These are phyloP conservation scores for Lysandra coridon DNA, from an alignment of 2,888 invertebrate genomes.

Conservation along the genomic window DNA sequence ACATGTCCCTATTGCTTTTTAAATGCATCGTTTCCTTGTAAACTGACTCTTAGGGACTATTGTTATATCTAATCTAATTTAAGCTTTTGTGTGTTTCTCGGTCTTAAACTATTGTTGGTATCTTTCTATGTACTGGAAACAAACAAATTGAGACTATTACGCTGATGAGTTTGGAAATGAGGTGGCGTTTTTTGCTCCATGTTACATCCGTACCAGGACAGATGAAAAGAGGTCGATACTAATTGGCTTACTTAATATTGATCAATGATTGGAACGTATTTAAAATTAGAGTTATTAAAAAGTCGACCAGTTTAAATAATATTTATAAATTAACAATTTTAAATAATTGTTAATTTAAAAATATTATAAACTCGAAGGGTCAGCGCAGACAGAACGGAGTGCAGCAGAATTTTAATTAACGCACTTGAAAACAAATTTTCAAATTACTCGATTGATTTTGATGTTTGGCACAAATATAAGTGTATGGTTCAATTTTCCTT, in stretches of 20 bases:
- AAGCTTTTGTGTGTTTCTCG: neutral
- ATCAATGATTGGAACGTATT: neutral
- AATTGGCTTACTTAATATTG: neutral
- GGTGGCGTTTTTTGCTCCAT: neutral
- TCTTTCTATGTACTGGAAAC: neutral
- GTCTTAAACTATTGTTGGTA: neutral
- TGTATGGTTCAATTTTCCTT: too few species aligned
- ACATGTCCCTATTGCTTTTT: too few species aligned
- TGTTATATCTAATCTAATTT: neutral
- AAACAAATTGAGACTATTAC: neutral
- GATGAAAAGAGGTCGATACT: neutral
- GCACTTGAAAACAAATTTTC: too few species aligned
- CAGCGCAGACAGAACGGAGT: too few species aligned
- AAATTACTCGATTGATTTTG: too few species aligned
- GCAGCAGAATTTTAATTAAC: too few species aligned
- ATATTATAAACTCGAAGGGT: too few species aligned
- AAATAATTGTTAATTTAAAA: too few species aligned
- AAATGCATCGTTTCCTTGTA: too few species aligned
- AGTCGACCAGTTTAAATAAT: too few species aligned
- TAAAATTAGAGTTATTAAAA: neutral
- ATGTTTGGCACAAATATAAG: too few species aligned
- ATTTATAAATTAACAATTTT: too few species aligned
- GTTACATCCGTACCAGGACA: conserved; percentile 17
- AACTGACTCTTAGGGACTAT: neutral
- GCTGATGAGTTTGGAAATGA: neutral